phyloP scores from a whole-genome alignment of 2,888 invertebrate genomes.

The Coenonympha glycerion region DNA sequence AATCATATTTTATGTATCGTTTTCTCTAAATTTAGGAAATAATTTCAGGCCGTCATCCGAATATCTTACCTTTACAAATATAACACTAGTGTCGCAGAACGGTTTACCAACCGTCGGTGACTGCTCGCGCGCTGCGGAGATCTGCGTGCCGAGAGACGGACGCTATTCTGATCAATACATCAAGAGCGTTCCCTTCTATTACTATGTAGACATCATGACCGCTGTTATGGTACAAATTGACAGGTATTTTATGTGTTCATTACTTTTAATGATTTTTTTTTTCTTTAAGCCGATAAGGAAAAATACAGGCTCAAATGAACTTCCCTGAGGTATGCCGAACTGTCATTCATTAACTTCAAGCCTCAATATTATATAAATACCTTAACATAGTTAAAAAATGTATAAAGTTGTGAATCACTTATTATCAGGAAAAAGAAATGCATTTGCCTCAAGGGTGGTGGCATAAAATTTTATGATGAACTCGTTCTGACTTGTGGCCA shows the following conservation, averaged over 20 bases:
- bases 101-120: constrained; percentile 73
- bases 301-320: neutral
- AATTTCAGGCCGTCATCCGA: constrained; percentile 52
- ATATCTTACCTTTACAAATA: constrained; percentile 79
- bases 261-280: no score
- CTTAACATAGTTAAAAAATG: no score
- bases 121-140: constrained; percentile 55
- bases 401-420: constrained; percentile 17
- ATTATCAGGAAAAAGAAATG: constrained; percentile 71
- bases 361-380: no score
- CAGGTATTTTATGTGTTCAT: constrained; percentile 68
- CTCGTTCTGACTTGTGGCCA: constrained; percentile 74
- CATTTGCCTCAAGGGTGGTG: constrained; percentile 68
- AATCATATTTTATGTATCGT: no score
- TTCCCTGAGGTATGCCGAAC: neutral
- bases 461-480: constrained; percentile 71
- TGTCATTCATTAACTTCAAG: neutral
- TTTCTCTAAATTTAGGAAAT: no score
- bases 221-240: constrained; percentile 76
- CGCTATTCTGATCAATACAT: constrained; percentile 73
- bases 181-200: constrained; percentile 75
- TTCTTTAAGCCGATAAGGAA: no score
- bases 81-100: constrained; percentile 81
- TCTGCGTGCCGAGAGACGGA: constrained; percentile 72
- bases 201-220: constrained; percentile 80